A percentile compares a stretch with the other conserved stretches of the same genome.
phyloP scores from a whole-genome alignment of 2,888 invertebrate species.

The Flexamia atlantica region DNA sequence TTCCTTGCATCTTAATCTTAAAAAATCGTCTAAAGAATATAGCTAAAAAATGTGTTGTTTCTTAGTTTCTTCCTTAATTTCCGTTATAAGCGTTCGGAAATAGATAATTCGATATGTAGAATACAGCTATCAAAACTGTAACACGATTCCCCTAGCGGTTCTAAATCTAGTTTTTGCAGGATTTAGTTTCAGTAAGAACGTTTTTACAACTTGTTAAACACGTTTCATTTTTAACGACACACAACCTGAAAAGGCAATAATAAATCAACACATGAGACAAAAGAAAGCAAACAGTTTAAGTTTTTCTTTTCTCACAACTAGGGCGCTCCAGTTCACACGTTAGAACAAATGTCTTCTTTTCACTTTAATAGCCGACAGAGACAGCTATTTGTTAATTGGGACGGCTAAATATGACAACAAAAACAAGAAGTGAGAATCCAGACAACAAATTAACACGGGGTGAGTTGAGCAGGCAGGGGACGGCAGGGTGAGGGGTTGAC shows the following conservation, averaged over 20 bases:
- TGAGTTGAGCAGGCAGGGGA: not conserved
- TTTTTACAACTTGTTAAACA: no score
- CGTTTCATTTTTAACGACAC: no score
- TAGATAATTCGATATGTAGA: no score
- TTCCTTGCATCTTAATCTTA: no score
- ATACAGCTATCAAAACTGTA: no score
- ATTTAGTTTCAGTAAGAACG: no score
- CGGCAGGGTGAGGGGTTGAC: slow-evolving; percentile 8
- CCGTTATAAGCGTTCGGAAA: no score
- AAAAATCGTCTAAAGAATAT: no score
- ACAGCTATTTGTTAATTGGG: slow-evolving; percentile 35
- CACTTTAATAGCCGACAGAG: not conserved
- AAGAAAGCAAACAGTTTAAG: not conserved
- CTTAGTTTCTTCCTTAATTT: no score
- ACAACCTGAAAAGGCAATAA: not conserved
- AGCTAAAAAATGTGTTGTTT: no score
- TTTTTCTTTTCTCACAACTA: slow-evolving; percentile 1
- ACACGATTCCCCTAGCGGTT: no score
- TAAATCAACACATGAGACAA: slow-evolving; percentile 19
- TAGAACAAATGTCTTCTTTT: not conserved
- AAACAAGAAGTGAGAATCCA: slow-evolving; percentile 49
- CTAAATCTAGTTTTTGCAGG: no score
- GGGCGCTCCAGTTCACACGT: slow-evolving; percentile 40
- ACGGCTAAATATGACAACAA: slow-evolving; percentile 50
- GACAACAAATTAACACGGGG: slow-evolving; percentile 49